Evolutionary conservation across 2,113 vertebrate species (phyloP), one percentile per base, ranked within the genome.

Genomic region (Bufo gargarizans): DNA sequence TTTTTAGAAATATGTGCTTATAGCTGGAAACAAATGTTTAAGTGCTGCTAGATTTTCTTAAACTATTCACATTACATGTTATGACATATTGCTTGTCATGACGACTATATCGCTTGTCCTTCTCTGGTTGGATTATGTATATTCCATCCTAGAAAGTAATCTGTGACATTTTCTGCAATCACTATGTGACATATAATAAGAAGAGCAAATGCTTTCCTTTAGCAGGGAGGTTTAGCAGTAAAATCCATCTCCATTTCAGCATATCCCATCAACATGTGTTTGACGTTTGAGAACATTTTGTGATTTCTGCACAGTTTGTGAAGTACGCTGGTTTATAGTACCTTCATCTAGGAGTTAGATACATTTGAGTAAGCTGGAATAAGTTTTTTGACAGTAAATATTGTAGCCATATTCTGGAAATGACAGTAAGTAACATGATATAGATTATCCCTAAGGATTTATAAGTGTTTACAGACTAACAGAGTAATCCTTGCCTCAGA

Each of bases 231-330:
- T 50, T 87, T 80, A 79, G 61, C 45, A 71, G 47, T 22, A 78
- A 87, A 61, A 87, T 56, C 86, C 71, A 14, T 61, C 79, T 88
- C 67, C 76, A 82, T 82, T 81, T 88, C 33, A 88, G 22, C 58
- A 77, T 77, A 83, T 77, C 69, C 80, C 56, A 88, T 88, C 80
- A 77, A 43, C 80, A 76, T 83, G 77, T 87, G 71, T 61, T 82
- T 77, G 87, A 88, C 87, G 72, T 88, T 55, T 88, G 43, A 88
- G 87, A 84, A 88, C 87, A 88, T 83, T 83, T 77, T 88, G 69
- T 84, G 69, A 76, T 82, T 88, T 78, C 50, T 81, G 12, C 53
- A 33, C 58, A 69, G 47, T 56, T 33, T 45, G 71, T 55, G 45
- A 67, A 63, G 58, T 33, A 77, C 49, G n/a, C 53, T 53, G 56